Evolutionary conservation across 2,797 vertebrate species (phyloP).

Genomic region (Chrosomus eos): DNA sequence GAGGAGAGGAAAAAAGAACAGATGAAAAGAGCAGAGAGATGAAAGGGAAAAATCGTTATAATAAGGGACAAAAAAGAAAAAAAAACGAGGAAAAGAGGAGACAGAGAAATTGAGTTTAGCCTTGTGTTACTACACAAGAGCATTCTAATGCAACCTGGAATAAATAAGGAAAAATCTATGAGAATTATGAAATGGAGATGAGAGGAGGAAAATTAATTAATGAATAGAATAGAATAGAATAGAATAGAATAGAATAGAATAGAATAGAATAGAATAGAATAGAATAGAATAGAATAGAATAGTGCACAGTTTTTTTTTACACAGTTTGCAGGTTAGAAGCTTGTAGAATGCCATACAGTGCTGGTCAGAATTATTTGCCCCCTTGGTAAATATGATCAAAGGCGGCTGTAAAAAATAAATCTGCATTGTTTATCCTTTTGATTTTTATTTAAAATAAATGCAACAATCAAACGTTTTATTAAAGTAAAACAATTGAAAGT

Average conservation of each 20-base stretch:
- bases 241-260: not conserved
- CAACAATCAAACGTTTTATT: too few species aligned
- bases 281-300: conserved; percentile 1
- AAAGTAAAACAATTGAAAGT: too few species aligned
- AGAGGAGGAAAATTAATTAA: too few species aligned
- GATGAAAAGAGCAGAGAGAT: conserved; percentile 55
- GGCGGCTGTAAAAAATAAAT: too few species aligned
- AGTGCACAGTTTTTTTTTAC: too few species aligned
- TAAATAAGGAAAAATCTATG: not conserved
- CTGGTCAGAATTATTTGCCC: too few species aligned
- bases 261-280: not conserved
- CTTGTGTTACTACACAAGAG: conserved; percentile 22
- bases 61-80: conserved; percentile 13
- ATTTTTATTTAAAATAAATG: too few species aligned
- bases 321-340: too few species aligned
- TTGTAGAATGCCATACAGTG: not conserved
- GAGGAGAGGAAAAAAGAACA: conserved; percentile 12
- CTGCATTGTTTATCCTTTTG: too few species aligned
- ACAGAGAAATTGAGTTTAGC: not conserved
- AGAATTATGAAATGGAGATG: too few species aligned
- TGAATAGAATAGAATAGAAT: not conserved
- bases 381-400: too few species aligned
- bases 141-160: conserved; percentile 7
- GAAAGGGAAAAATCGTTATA: conserved; percentile 48
- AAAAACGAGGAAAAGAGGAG: conserved; percentile 6